Conservation (phyloP, 2,888 invertebrate genomes). For the Linyphia triangularis region DNA sequence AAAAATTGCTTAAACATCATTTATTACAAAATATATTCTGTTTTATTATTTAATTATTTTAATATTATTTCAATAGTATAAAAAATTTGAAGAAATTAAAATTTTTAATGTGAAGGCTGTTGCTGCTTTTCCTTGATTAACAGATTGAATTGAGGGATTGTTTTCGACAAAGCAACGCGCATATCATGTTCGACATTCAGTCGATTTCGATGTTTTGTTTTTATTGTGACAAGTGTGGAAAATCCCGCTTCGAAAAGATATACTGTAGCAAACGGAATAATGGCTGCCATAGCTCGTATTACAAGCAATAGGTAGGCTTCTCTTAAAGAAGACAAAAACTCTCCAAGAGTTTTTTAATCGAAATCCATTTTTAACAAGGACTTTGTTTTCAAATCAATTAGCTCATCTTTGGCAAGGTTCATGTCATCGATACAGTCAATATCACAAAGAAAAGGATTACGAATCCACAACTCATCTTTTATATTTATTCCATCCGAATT, state of each 20-base stretch:
- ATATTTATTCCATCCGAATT: conserved; percentile 55
- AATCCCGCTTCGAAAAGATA: conserved; percentile 43
- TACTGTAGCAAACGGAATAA: conserved; percentile 50
- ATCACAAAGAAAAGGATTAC: conserved; percentile 59
- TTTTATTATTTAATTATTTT: too few relatives aligned
- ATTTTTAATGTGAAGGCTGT: conserved; percentile 55
- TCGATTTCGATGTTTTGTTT: conserved; percentile 54
- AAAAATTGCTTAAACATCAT: too few relatives aligned
- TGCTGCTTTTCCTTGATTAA: conserved; percentile 55
- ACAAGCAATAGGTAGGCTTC: conserved; percentile 48
- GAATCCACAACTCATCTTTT: conserved; percentile 60
- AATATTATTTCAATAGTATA: too few relatives aligned
- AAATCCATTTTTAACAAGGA: conserved; percentile 51
- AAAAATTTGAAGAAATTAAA: conserved; percentile 55
- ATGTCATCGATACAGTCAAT: conserved; percentile 53
- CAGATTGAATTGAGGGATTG: conserved; percentile 52
- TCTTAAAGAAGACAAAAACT: conserved; percentile 55
- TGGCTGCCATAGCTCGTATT: conserved; percentile 50
- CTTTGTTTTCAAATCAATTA: conserved; percentile 53
- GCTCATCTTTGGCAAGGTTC: conserved; percentile 58
- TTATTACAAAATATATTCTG: too few relatives aligned
- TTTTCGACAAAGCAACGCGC: conserved; percentile 44
- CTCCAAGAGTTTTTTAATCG: too few relatives aligned
- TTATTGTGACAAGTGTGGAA: conserved; percentile 47
- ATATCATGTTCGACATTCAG: conserved; percentile 51